Evolutionary conservation across 1,140 invertebrate species (phyloP).

Genomic region (Tenebrio molitor): DNA sequence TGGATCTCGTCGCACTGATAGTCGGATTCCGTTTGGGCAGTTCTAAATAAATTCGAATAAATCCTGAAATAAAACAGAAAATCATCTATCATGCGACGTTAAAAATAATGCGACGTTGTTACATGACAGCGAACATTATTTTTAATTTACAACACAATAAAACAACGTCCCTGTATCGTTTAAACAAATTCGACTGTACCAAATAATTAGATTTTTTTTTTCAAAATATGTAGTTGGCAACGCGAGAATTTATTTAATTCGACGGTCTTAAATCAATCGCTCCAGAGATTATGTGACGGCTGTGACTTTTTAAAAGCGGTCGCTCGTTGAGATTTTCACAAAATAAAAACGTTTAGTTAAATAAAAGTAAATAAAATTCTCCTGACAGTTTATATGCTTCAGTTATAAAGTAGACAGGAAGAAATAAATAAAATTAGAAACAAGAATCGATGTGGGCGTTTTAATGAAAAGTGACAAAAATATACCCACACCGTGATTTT

Average conservation of each 20-base stretch:
- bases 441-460: constrained; percentile 45
- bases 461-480: constrained; percentile 49
- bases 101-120: constrained; percentile 12
- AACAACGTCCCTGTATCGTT: background rate
- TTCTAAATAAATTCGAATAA: background rate
- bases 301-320: background rate
- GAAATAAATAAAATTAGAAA: constrained; percentile 50
- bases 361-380: constrained; percentile 36
- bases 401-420: constrained; percentile 46
- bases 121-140: constrained; percentile 29
- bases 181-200: background rate
- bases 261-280: background rate
- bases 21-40: constrained; percentile 6
- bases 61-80: constrained; percentile 6
- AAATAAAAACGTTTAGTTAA: constrained; percentile 34
- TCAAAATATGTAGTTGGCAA: background rate
- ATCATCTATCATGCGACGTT: constrained; percentile 28
- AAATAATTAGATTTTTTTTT: no score
- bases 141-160: constrained; percentile 25
- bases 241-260: background rate
- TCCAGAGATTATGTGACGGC: constrained; percentile 5
- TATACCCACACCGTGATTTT: constrained; percentile 25
- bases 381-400: constrained; percentile 47
- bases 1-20: background rate
- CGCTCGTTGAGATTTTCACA: constrained; percentile 3